These are phyloP conservation scores for Belonocnema kinseyi DNA, from an alignment of 1,140 invertebrate genomes.

Conservation along the genomic window DNA sequence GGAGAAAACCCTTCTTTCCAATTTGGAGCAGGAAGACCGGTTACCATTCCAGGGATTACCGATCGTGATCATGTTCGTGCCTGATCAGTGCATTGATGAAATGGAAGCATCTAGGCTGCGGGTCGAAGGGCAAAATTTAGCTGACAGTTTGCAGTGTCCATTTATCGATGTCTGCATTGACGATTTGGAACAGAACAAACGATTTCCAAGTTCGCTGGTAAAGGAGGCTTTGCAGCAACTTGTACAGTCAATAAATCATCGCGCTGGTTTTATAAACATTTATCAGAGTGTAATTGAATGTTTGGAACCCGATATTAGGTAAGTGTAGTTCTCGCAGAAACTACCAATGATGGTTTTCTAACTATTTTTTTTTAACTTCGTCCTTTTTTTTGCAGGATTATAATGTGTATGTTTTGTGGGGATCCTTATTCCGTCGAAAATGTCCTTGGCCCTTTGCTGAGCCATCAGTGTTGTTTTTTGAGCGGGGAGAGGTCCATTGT, in stretches of 20 bases:
- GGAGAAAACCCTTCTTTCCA: slow-evolving; percentile 93
- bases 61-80: slow-evolving; percentile 92
- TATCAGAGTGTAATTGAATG: slow-evolving; percentile 86
- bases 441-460: slow-evolving; percentile 90
- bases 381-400: slow-evolving; percentile 81
- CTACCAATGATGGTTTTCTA: slow-evolving; percentile 26
- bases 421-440: slow-evolving; percentile 95
- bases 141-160: slow-evolving; percentile 91
- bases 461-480: slow-evolving; percentile 91
- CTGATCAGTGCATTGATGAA: slow-evolving; percentile 88
- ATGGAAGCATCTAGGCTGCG: slow-evolving; percentile 88
- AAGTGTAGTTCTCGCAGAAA: slow-evolving; percentile 39
- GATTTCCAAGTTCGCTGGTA: slow-evolving; percentile 79
- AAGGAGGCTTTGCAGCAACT: slow-evolving; percentile 85
- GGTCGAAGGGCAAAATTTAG: slow-evolving; percentile 92
- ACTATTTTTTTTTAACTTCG: slow-evolving; percentile 22
- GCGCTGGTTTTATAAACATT: slow-evolving; percentile 82
- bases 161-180: slow-evolving; percentile 89
- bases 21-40: slow-evolving; percentile 93
- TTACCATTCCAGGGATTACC: slow-evolving; percentile 91
- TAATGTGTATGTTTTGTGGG: slow-evolving; percentile 98
- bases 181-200: slow-evolving; percentile 79
- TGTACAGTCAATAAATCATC: slow-evolving; percentile 84
- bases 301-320: slow-evolving; percentile 91
- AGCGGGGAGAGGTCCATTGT: slow-evolving; percentile 92